A percentile compares a stretch with the other conserved stretches of the same genome.
Conservation (phyloP, 2,888 invertebrate species). For the Nematopogon swammerdamellus region DNA sequence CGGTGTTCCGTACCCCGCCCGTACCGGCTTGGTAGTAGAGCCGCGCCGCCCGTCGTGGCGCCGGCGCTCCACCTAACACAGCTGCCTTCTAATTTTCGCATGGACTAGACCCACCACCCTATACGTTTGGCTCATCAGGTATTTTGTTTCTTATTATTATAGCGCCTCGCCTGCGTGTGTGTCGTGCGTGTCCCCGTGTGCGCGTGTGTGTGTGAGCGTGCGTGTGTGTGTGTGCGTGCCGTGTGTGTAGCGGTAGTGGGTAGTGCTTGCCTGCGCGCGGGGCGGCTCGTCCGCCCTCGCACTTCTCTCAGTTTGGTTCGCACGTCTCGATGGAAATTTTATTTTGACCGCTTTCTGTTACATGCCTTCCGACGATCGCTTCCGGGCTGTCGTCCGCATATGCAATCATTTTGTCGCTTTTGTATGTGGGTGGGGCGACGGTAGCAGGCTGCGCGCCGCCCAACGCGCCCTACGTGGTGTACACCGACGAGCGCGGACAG, state of each 20-base stretch:
- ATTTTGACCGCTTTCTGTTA: conserved; percentile 55
- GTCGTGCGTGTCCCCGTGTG: conserved; percentile 33
- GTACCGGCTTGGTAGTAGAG: conserved; percentile 1
- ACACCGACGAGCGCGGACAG: conserved; percentile 96
- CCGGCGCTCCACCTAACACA: conserved; percentile 53
- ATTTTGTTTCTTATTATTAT: conserved; percentile 49
- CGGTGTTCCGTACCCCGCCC: neutral
- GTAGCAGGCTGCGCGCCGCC: conserved; percentile 70
- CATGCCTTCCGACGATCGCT: conserved; percentile 57
- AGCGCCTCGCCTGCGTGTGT: conserved; percentile 10
- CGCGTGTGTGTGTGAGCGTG: conserved; percentile 38
- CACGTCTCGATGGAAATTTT: conserved; percentile 36
- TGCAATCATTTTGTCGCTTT: conserved; percentile 49
- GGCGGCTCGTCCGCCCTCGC: conserved; percentile 31
- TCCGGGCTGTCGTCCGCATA: conserved; percentile 46
- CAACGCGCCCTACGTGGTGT: conserved; percentile 92
- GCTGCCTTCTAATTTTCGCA: conserved; percentile 55
- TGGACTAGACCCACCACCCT: conserved; percentile 54
- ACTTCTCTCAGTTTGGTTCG: conserved; percentile 30
- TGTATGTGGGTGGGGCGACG: conserved; percentile 31
- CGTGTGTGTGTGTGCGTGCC: conserved; percentile 23
- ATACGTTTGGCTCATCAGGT: conserved; percentile 57
- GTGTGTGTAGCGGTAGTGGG: conserved; percentile 28
- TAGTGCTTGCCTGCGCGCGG: conserved; percentile 18
- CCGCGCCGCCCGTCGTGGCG: conserved; percentile 39